Evolutionary conservation across 1,140 invertebrate genomes (phyloP).

Genomic region (Araneus ventricosus): DNA sequence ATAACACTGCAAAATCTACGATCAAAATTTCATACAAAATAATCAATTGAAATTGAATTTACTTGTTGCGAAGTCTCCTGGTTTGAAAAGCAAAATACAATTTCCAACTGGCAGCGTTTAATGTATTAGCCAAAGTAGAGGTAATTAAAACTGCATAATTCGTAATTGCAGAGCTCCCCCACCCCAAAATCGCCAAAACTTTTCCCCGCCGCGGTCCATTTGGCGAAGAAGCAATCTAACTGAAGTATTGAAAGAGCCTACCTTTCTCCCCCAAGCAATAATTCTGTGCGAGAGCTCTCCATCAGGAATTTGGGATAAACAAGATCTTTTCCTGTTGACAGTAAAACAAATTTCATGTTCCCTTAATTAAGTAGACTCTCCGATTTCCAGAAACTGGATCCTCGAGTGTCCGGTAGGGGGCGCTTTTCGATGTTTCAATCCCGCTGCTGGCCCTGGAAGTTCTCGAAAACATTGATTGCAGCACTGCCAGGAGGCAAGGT

Average conservation of each 20-base stretch:
- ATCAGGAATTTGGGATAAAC: conserved; percentile 35
- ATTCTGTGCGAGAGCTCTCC: not conserved
- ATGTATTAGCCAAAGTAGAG: not conserved
- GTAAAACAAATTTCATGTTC: conserved; percentile 69
- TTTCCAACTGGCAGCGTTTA: not conserved
- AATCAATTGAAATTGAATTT: conserved; percentile 2
- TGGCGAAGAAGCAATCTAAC: not conserved
- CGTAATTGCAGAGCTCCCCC: not conserved
- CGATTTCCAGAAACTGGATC: conserved; percentile 15
- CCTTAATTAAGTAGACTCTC: conserved; percentile 56
- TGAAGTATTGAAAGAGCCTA: not conserved
- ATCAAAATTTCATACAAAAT: not conserved
- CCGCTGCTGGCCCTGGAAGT: not conserved
- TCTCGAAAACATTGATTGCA: not conserved
- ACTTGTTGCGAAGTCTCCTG: not conserved
- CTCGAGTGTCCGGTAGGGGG: not conserved
- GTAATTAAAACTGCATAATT: conserved; percentile 56
- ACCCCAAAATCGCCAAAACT: conserved; percentile 5
- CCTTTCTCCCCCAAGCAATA: not conserved
- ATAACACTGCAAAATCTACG: no score
- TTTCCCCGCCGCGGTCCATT: conserved; percentile 2
- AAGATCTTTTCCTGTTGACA: conserved; percentile 35
- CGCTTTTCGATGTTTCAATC: conserved; percentile 26
- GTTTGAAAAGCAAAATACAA: not conserved
- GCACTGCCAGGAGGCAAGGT: not conserved